Evolutionary conservation across 2,888 invertebrate species (phyloP).

Genomic region (Exocentrus adspersus): DNA sequence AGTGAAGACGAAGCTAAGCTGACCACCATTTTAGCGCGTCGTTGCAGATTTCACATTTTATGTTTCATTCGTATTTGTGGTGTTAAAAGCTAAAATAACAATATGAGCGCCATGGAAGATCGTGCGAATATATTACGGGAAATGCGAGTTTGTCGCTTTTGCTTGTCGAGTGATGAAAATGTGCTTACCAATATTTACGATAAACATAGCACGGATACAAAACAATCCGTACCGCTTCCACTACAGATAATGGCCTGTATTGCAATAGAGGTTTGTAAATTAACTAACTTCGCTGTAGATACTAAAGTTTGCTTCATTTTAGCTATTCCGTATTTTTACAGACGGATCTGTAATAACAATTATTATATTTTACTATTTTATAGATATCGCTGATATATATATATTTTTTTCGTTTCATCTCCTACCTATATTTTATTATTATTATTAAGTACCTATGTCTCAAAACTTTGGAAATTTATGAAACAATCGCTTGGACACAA

Average conservation of each 20-base stretch:
- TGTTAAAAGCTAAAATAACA: slow-evolving; percentile 5
- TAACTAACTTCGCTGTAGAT: slow-evolving; percentile 34
- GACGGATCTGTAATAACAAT: background rate
- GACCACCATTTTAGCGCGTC: slow-evolving; percentile 57
- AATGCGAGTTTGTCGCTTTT: slow-evolving; percentile 79
- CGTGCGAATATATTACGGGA: slow-evolving; percentile 63
- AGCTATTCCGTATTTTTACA: background rate
- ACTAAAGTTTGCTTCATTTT: slow-evolving; percentile 44
- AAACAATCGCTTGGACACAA: too few relatives aligned
- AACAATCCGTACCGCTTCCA: slow-evolving; percentile 73
- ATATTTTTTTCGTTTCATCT: too few relatives aligned
- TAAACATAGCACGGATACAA: slow-evolving; percentile 66
- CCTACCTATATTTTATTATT: too few relatives aligned
- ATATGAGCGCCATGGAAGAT: slow-evolving; percentile 45
- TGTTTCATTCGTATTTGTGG: slow-evolving; percentile 4
- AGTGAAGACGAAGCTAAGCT: slow-evolving; percentile 51
- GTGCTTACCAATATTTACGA: slow-evolving; percentile 75
- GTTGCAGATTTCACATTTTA: slow-evolving; percentile 47
- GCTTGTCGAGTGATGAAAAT: slow-evolving; percentile 70
- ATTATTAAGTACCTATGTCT: too few relatives aligned
- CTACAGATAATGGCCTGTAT: slow-evolving; percentile 82
- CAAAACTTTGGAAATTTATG: too few relatives aligned
- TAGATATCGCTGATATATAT: too few relatives aligned
- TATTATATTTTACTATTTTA: slow-evolving; percentile 17
- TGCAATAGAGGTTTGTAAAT: slow-evolving; percentile 75